A percentile compares a stretch with the other conserved stretches of the same genome.
These are phyloP conservation scores for Cotesia typhae DNA, from an alignment of 1,140 invertebrate genomes.

Conservation along the genomic window DNA sequence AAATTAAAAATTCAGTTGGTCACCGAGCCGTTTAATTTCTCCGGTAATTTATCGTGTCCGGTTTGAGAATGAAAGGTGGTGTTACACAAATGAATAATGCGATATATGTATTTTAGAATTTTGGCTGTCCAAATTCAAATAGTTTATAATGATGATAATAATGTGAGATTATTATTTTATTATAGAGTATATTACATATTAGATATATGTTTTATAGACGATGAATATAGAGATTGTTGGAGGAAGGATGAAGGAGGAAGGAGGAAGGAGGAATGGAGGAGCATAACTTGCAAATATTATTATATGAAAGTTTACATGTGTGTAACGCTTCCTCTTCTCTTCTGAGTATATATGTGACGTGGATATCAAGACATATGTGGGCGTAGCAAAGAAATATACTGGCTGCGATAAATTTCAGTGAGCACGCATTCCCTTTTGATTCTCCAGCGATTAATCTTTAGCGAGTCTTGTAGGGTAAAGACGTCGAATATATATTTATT, in stretches of 20 bases:
- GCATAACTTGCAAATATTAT: not conserved
- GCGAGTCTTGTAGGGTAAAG: conserved; percentile 33
- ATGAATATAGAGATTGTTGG: too few species aligned
- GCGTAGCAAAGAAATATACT: conserved; percentile 40
- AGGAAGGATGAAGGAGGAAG: too few species aligned
- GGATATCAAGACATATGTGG: conserved; percentile 41
- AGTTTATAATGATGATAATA: too few species aligned
- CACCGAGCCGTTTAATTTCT: conserved; percentile 53
- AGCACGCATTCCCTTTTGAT: conserved; percentile 39
- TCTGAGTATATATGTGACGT: conserved; percentile 23
- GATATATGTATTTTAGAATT: not conserved
- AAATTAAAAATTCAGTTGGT: conserved; percentile 46
- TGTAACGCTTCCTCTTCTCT: conserved; percentile 30
- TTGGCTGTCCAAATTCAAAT: not conserved
- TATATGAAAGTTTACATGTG: not conserved
- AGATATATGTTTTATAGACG: not conserved
- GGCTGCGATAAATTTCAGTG: conserved; percentile 41
- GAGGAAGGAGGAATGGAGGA: too few species aligned
- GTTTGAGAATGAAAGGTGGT: conserved; percentile 57
- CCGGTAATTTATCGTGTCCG: conserved; percentile 55
- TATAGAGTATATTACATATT: conserved; percentile 22
- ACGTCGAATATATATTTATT: conserved; percentile 34
- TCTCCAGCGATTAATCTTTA: conserved; percentile 37
- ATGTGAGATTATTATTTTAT: too few species aligned
- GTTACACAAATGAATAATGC: conserved; percentile 9